Percentiles rank a stretch among this genome's conserved stretches.
Evolutionary conservation across 53 echinoderm and acorn worm species (phyloP).

Genomic region (Stichopus horrens): DNA sequence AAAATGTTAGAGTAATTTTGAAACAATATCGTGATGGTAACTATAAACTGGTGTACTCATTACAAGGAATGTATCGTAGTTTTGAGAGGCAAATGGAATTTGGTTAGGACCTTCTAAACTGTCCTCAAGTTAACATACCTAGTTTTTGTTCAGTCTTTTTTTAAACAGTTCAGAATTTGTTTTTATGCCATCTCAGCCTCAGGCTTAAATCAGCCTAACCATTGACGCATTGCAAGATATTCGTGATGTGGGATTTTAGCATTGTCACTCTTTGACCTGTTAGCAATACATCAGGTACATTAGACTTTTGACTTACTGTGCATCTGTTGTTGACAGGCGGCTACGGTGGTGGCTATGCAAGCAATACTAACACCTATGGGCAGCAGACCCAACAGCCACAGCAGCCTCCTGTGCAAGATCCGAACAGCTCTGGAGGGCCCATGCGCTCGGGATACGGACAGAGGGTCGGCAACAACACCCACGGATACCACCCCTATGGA

Average conservation of each 20-base stretch:
- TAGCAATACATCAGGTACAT: background rate
- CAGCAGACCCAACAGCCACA: conserved; percentile 14
- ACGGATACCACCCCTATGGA: conserved; percentile 33
- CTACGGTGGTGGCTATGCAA: conserved; percentile 19
- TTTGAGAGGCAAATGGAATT: no score
- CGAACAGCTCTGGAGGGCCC: conserved; percentile 43
- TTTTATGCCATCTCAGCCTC: no score
- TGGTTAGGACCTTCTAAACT: no score
- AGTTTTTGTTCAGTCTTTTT: no score
- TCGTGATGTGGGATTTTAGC: background rate
- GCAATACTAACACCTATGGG: conserved; percentile 9
- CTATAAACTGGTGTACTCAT: no score
- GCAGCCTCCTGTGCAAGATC: background rate
- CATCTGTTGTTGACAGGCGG: background rate
- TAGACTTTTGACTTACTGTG: background rate
- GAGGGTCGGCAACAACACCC: conserved; percentile 35
- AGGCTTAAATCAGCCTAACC: no score
- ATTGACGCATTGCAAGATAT: no score
- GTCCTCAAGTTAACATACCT: no score
- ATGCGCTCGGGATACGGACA: conserved; percentile 34
- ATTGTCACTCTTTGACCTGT: background rate
- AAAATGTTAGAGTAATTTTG: no score
- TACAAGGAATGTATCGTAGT: no score
- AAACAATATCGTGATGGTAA: no score
- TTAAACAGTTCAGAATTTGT: no score